A percentile compares a stretch with the other conserved stretches of the same genome.
Conservation (phyloP, 2,888 invertebrate species). For the Philereme transversata region DNA sequence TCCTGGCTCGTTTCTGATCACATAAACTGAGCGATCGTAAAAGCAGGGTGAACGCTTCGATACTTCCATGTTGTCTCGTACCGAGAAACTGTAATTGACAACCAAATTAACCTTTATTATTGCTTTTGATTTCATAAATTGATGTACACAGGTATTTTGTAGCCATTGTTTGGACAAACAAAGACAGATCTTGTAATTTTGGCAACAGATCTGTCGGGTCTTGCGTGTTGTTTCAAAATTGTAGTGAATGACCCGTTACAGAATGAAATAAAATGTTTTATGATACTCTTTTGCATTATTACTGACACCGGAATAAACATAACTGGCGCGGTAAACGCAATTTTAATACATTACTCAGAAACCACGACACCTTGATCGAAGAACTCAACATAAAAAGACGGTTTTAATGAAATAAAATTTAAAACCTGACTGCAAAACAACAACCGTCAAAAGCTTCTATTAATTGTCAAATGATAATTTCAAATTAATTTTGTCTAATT, state of each 20-base stretch:
- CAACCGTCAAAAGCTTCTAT: too few species aligned
- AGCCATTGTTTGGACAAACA: constrained; percentile 24
- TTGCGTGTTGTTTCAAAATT: background rate
- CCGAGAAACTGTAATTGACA: constrained; percentile 61
- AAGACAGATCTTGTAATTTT: constrained; percentile 18
- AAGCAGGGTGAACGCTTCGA: constrained; percentile 69
- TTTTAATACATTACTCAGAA: background rate
- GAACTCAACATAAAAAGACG: too few species aligned
- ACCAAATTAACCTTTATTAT: constrained; percentile 70
- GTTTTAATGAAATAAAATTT: too few species aligned
- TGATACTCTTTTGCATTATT: constrained; percentile 3
- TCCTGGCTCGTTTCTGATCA: constrained; percentile 51
- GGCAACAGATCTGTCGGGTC: constrained; percentile 8
- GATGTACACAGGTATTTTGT: constrained; percentile 30
- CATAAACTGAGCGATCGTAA: constrained; percentile 67
- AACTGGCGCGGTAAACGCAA: background rate
- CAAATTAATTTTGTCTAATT: too few species aligned
- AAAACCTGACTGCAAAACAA: too few species aligned
- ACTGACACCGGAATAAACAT: background rate
- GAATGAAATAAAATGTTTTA: constrained; percentile 6
- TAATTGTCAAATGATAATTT: too few species aligned
- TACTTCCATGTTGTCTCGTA: constrained; percentile 63
- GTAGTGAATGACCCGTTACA: constrained; percentile 17
- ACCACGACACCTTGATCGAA: too few species aligned
- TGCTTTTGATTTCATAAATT: constrained; percentile 36